A percentile compares a stretch with the other conserved stretches of the same genome.
Conservation (phyloP, 2,113 vertebrate genomes). For the Cromileptes altivelis region DNA sequence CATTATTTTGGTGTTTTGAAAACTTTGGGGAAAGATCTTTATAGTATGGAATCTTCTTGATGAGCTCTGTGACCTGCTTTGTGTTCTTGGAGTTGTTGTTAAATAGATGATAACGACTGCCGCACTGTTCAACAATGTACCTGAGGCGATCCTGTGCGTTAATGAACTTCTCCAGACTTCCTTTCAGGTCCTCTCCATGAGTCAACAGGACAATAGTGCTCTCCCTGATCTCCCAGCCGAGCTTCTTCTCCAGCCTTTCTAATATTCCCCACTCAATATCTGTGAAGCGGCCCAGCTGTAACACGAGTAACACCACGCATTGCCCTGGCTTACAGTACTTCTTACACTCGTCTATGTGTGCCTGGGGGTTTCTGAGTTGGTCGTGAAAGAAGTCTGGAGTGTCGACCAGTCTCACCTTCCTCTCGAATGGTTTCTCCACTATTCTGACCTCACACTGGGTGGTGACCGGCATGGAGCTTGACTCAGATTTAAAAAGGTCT, state of each 20-base stretch:
- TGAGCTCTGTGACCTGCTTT: too few relatives aligned
- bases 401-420: conserved; percentile 15
- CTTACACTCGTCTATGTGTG: conserved; percentile 35
- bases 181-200: conserved; percentile 23
- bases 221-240: conserved; percentile 17
- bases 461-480: conserved; percentile 44
- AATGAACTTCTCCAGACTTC: fast-evolving
- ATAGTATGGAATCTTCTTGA: too few relatives aligned
- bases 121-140: background rate
- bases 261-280: conserved; percentile 12
- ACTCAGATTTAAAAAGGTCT: conserved; percentile 1
- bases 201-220: conserved; percentile 42
- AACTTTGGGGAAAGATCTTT: too few relatives aligned
- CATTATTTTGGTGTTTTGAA: too few relatives aligned
- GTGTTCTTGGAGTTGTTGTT: background rate
- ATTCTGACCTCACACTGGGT: background rate
- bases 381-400: conserved; percentile 50
- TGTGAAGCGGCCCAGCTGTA: conserved; percentile 48
- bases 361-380: background rate
- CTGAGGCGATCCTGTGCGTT: fast-evolving
- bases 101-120: background rate
- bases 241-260: conserved; percentile 17
- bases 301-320: conserved; percentile 38
- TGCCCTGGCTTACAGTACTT: conserved; percentile 5
- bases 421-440: background rate